phyloP scores from a whole-genome alignment of 2,113 vertebrate genomes.

The Synodontis membranacea region DNA sequence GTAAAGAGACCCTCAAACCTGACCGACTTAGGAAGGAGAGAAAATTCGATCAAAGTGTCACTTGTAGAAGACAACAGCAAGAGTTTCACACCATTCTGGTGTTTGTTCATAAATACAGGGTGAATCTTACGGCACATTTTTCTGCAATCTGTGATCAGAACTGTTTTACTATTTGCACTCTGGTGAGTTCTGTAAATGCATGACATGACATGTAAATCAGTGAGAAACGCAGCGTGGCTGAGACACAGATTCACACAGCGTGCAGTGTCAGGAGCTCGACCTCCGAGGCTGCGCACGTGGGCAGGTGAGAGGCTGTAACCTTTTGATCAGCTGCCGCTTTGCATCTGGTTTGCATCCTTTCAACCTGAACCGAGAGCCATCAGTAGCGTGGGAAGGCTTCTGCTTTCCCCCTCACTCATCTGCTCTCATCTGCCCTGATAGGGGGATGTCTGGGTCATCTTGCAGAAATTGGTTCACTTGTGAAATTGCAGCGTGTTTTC shows the following conservation, averaged over 20 bases:
- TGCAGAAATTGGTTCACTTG: not conserved
- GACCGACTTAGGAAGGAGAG: not conserved
- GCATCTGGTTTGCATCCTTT: conserved; percentile 51
- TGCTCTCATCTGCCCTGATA: not conserved
- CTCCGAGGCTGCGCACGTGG: not conserved
- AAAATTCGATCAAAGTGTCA: not conserved
- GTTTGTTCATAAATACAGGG: not conserved
- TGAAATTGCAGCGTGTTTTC: not conserved
- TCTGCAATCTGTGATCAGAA: not conserved
- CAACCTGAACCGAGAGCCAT: conserved; percentile 16
- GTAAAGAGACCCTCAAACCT: not conserved
- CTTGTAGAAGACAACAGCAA: not conserved
- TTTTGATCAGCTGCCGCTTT: conserved; percentile 39
- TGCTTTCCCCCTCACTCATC: conserved; percentile 9
- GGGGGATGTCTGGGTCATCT: not conserved
- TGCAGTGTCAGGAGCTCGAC: not conserved
- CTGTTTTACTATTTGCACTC: not conserved
- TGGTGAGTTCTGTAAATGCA: not conserved
- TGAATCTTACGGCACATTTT: not conserved
- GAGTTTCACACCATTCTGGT: not conserved
- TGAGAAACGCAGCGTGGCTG: conserved; percentile 35
- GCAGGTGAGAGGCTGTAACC: conserved; percentile 42
- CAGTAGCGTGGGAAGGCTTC: conserved; percentile 38
- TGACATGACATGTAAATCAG: conserved; percentile 39
- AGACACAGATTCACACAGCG: not conserved